Base-by-base conservation (phyloP, 2,113 vertebrate species). In the Ctenomys sociabilis region DNA sequence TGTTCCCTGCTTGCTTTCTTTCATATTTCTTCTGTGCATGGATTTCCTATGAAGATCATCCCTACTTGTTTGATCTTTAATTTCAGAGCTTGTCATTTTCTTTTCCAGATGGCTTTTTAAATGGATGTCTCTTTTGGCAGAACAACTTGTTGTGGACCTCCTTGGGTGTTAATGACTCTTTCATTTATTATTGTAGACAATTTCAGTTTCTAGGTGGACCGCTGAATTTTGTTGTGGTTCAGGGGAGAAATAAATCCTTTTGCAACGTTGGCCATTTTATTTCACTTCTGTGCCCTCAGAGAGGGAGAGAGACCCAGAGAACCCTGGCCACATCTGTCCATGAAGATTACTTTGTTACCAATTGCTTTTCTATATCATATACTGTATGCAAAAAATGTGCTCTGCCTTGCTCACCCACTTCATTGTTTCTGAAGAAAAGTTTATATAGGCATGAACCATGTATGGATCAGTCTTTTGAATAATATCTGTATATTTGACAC, bases 51-150 rank as follows among this genome's bases (percentile, higher is more conserved):
- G 95, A 96, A 95, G 96, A 97, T 82, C 92, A 77, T 83, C 77
- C 72, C 59, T 59, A 93, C 93, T 95, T 93, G 85, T 98, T 95
- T 95, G 92, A 96, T 96, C 93, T 96, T 98, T 96, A 96, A 97
- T 97, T 98, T 97, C 92, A 86, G 85, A 92, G 84, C 90, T 92
- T 97, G 92, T 95, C 86, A 89, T 97, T 96, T 98, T 94, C 92
- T 93, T 96, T 94, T 61, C 0, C 0, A 93, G 37, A 40, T 30
- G 61, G 85, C 17, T 92, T 93, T 94, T 77, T n/a, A 54, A 78
- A 91, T 72, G 54, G 92, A 90, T 85, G 87, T 92, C 97, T 96
- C 93, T 90, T 96, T 97, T 77, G 90, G 85, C 92, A 95, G 63
- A 95, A 80, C 78, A 88, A 85, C 82, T 73, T 97, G 88, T 85